Evolutionary conservation across 1,140 invertebrate genomes (phyloP), one percentile per base, ranked within the genome.

Genomic region (Mizuhopecten yessoensis): DNA sequence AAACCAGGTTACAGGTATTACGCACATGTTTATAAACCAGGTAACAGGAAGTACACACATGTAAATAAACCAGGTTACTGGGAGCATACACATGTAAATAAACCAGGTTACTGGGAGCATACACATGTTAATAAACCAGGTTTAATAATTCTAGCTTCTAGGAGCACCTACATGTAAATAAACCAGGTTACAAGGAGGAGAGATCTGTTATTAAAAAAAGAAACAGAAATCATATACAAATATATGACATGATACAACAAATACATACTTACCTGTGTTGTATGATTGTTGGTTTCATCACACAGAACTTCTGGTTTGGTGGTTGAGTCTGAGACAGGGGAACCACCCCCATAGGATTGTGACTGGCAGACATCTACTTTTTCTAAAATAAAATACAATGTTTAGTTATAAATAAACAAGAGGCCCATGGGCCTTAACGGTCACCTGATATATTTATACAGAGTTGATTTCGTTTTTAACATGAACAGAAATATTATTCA

Each of bases 241-340:
- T n/a, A n/a, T n/a, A n/a, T n/a, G n/a, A n/a, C n/a, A n/a, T n/a
- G n/a, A n/a, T n/a, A n/a, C n/a, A n/a, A n/a, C n/a, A n/a, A n/a
- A n/a, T n/a, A n/a, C n/a, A 29, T n/a, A 75, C 57, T 75, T 75
- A 75, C 57, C 1, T 75, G 57, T 75, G 57, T 29, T 75, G 57
- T 75, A 11, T 75, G 57, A 29, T 75, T 75, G 57, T 75, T 75
- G 23, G 57, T 75, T n/a, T 75, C 57, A 75, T 75, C 57, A 75
- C 57, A 29, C 42, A 45, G 42, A 45, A 17, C 42, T 17, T 75
- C 57, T 29, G 57, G 9, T 13, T 75, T 75, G 23, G 57, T 75
- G 57, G 57, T n/a, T n/a, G 29, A n/a, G 23, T 75, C 57, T 29
- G 57, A 7, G 36, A 13, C 13, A 13, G 36, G 36, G 13, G 36